These are phyloP conservation scores for Leistus spinibarbis DNA, from an alignment of 2,888 invertebrate genomes.

Conservation along the genomic window DNA sequence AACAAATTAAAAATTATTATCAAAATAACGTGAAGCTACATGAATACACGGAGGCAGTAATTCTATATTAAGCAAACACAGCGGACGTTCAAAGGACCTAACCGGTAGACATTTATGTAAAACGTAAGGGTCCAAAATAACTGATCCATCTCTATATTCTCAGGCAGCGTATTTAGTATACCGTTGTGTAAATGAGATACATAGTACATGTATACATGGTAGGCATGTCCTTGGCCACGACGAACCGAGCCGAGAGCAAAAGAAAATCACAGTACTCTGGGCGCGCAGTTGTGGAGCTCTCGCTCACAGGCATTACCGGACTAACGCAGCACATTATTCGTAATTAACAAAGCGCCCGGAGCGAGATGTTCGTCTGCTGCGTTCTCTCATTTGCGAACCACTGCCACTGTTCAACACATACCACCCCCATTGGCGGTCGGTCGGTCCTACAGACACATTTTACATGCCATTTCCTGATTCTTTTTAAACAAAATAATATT, in stretches of 20 bases:
- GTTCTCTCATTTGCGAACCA: neutral
- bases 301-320: constrained; percentile 20
- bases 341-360: constrained; percentile 32
- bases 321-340: constrained; percentile 34
- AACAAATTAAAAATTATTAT: neutral
- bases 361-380: neutral
- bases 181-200: neutral
- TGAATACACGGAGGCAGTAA: neutral
- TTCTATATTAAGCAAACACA: neutral
- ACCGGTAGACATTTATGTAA: neutral
- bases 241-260: neutral
- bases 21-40: neutral
- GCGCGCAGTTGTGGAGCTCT: neutral
- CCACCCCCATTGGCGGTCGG: neutral
- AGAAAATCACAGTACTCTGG: neutral
- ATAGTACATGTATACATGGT: neutral
- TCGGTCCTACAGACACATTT: neutral
- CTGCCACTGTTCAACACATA: neutral
- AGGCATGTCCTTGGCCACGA: neutral
- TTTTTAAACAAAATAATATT: neutral
- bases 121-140: neutral
- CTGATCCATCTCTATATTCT: neutral
- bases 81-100: neutral
- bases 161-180: neutral
- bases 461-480: neutral